These are phyloP conservation scores for Neofelis nebulosa DNA, from an alignment of 2,113 vertebrate species.

Conservation along the genomic window DNA sequence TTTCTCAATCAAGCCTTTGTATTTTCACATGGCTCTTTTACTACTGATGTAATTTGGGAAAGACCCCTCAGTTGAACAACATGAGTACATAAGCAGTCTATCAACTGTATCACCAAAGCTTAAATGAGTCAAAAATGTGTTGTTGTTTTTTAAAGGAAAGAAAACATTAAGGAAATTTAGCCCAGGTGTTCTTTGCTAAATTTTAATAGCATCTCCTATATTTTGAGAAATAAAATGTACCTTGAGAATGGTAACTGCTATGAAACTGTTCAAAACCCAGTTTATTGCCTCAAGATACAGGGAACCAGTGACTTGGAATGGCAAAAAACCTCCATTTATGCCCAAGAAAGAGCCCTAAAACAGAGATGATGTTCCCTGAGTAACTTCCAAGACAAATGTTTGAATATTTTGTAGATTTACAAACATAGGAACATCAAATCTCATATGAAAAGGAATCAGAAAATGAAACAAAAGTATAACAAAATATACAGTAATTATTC, in stretches of 20 bases:
- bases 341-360: neutral
- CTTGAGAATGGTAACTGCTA: neutral
- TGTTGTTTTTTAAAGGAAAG: neutral
- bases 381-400: neutral
- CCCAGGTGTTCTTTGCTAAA: neutral
- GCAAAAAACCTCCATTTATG: neutral
- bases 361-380: neutral
- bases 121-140: neutral
- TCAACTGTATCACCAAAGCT: neutral
- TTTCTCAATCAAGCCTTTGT: neutral
- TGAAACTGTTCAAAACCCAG: neutral
- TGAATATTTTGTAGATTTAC: neutral
- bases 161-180: neutral
- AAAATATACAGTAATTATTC: neutral
- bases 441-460: neutral
- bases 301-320: neutral
- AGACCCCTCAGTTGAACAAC: neutral
- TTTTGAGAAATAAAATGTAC: conserved; percentile 19
- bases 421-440: neutral
- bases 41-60: neutral
- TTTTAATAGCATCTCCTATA: neutral
- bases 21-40: neutral
- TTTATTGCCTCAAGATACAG: neutral
- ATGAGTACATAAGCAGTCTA: neutral
- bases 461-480: conserved; percentile 24